These are phyloP conservation scores for Apoderus coryli DNA, from an alignment of 2,888 invertebrate genomes.

Conservation along the genomic window DNA sequence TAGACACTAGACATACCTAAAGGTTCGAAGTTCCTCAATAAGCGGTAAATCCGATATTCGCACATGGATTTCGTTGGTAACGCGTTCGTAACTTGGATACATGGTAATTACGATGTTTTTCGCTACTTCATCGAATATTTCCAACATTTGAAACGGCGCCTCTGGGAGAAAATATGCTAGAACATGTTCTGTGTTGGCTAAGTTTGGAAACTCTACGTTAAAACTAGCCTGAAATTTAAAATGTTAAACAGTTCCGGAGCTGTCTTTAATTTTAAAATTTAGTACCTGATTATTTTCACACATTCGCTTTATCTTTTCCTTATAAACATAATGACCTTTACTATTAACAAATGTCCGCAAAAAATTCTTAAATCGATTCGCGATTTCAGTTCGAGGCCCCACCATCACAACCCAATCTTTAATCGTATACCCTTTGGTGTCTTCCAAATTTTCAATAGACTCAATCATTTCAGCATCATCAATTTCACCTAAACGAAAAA, in stretches of 20 bases:
- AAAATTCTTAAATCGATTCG: slow-evolving; percentile 85
- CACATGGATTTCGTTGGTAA: slow-evolving; percentile 87
- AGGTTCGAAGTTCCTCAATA: slow-evolving; percentile 88
- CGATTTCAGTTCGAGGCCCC: slow-evolving; percentile 90
- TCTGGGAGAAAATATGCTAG: slow-evolving; percentile 95
- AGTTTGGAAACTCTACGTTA: slow-evolving; percentile 80
- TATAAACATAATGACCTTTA: slow-evolving; percentile 76
- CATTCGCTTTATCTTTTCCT: slow-evolving; percentile 88
- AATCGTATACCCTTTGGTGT: slow-evolving; percentile 87
- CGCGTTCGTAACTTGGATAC: slow-evolving; percentile 92
- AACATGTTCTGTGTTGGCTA: slow-evolving; percentile 84
- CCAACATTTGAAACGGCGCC: slow-evolving; percentile 93
- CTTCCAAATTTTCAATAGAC: slow-evolving; percentile 95
- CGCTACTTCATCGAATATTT: slow-evolving; percentile 90
- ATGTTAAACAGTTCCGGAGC: slow-evolving; percentile 8
- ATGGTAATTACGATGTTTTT: slow-evolving; percentile 83
- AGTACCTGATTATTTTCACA: slow-evolving; percentile 70
- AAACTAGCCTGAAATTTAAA: slow-evolving; percentile 49
- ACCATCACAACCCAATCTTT: slow-evolving; percentile 96
- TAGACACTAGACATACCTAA: no score
- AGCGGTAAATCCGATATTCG: slow-evolving; percentile 89
- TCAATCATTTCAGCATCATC: slow-evolving; percentile 72
- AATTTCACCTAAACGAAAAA: slow-evolving; percentile 40
- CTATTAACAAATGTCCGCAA: slow-evolving; percentile 78
- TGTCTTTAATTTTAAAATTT: slow-evolving; percentile 1